Conservation (phyloP, 1,140 invertebrate genomes). For the Conopomorpha cramerella region DNA sequence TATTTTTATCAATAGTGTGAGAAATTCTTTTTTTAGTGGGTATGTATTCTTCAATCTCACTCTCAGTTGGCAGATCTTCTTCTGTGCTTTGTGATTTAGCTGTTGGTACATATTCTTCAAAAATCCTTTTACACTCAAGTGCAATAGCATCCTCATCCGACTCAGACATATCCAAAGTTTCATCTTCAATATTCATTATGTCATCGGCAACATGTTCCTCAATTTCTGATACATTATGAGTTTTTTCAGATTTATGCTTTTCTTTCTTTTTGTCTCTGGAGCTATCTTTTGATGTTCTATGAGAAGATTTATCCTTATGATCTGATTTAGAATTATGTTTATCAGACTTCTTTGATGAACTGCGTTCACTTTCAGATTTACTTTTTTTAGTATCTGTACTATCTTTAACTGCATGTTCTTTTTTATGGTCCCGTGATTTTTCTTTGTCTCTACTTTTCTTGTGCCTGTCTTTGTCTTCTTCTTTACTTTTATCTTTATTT, state of each 20-base stretch:
- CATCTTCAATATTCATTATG: conserved; percentile 7
- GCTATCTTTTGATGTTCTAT: conserved; percentile 11
- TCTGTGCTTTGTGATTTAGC: conserved; percentile 23
- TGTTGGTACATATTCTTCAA: conserved; percentile 56
- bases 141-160: conserved; percentile 52
- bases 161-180: conserved; percentile 31
- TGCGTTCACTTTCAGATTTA: no score
- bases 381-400: no score
- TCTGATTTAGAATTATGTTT: background rate
- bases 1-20: conserved; percentile 34
- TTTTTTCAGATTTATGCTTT: conserved; percentile 14
- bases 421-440: no score
- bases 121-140: conserved; percentile 54
- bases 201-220: conserved; percentile 14
- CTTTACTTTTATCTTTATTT: conserved; percentile 1
- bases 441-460: no score
- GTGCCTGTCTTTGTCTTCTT: no score
- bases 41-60: conserved; percentile 30
- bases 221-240: conserved; percentile 10
- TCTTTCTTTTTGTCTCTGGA: conserved; percentile 24
- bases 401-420: no score
- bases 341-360: background rate
- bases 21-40: conserved; percentile 50
- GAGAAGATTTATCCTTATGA: conserved; percentile 13
- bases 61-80: conserved; percentile 13